These are phyloP conservation scores for Lates calcarifer DNA, from an alignment of 2,113 vertebrate species.

Conservation along the genomic window DNA sequence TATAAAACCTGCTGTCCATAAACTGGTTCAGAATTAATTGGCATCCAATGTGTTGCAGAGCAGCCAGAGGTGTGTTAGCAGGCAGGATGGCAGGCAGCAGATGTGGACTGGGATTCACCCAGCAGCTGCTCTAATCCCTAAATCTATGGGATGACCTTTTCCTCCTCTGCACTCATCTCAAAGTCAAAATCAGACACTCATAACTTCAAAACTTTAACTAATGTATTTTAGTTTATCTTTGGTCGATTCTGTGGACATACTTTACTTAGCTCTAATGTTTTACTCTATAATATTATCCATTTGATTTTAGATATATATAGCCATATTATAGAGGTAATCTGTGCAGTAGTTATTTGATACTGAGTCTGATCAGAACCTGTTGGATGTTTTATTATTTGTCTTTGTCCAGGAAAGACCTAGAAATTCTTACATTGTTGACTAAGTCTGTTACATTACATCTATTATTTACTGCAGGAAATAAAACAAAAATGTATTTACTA, in stretches of 20 bases:
- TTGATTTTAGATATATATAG: not conserved
- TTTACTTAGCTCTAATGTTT: not conserved
- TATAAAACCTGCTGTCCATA: constrained; percentile 14
- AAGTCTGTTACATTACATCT: not conserved
- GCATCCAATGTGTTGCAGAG: constrained; percentile 31
- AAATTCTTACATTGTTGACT: not conserved
- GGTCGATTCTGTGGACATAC: not conserved
- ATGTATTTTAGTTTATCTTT: not conserved
- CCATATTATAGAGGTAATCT: not conserved
- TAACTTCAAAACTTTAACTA: not conserved
- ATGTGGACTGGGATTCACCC: constrained; percentile 53
- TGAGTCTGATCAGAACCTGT: not conserved
- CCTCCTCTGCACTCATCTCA: constrained; percentile 45
- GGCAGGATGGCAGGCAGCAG: constrained; percentile 41
- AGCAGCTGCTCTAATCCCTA: constrained; percentile 59
- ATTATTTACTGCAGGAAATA: not conserved
- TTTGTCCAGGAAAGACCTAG: not conserved
- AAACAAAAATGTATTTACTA: not conserved
- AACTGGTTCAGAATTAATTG: constrained; percentile 44
- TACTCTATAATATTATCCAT: not conserved
- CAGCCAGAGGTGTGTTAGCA: constrained; percentile 53
- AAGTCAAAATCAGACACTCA: constrained; percentile 46
- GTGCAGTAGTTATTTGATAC: not conserved
- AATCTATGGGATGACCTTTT: constrained; percentile 60
- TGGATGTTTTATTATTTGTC: not conserved